Percentiles rank a stretch among this genome's conserved stretches.
Conservation (phyloP, 2,888 invertebrate genomes). For the Rhaphigaster nebulosa region DNA sequence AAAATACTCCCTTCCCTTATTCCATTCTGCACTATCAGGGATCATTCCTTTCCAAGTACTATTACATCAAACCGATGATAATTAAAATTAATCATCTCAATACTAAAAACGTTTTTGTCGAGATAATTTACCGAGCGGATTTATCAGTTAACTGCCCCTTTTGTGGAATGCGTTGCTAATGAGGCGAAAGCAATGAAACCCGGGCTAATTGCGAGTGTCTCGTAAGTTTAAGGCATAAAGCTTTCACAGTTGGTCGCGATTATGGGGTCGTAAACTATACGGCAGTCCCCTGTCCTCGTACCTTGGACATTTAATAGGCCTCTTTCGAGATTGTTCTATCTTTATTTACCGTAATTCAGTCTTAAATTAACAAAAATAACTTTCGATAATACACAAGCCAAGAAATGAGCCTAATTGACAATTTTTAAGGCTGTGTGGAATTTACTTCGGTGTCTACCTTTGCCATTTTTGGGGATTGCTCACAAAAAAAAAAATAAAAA, state of each 20-base stretch:
- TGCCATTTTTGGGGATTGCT: too few relatives aligned
- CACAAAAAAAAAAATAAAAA: too few relatives aligned
- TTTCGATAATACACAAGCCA: neutral
- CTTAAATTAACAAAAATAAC: neutral
- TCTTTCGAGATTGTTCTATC: neutral
- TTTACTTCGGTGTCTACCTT: too few relatives aligned
- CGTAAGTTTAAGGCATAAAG: constrained; percentile 43
- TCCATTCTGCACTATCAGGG: too few relatives aligned
- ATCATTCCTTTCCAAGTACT: neutral
- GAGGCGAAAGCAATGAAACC: constrained; percentile 25
- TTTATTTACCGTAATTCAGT: neutral
- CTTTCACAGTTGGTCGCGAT: neutral
- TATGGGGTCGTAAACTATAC: neutral
- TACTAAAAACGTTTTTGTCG: neutral
- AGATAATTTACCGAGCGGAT: neutral
- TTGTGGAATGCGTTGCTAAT: constrained; percentile 18
- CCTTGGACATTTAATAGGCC: neutral
- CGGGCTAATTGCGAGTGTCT: constrained; percentile 39
- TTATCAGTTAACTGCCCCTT: neutral
- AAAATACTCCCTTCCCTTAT: too few relatives aligned
- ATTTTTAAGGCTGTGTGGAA: neutral
- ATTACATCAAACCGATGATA: neutral
- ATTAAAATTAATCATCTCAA: too few relatives aligned
- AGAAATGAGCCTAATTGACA: neutral
- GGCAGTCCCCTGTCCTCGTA: neutral